Evolutionary conservation across 2,113 vertebrate species (phyloP).

Genomic region (Paraplagusia blochii): DNA sequence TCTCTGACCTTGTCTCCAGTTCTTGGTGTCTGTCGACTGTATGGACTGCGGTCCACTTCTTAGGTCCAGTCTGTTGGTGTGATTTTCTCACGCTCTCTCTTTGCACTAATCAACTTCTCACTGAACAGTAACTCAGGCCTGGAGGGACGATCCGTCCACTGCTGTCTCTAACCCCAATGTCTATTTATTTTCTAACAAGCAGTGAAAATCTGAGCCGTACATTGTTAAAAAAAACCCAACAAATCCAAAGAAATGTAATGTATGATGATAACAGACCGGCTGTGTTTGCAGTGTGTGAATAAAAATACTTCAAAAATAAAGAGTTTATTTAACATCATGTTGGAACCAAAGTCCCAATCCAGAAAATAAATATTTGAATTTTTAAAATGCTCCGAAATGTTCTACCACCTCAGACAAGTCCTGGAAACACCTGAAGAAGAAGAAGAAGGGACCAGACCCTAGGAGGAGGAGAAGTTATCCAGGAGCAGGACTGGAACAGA

Average conservation of each 20-base stretch:
- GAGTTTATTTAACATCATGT: no score
- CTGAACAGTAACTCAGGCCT: constrained; percentile 52
- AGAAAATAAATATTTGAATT: no score
- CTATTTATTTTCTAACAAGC: constrained; percentile 48
- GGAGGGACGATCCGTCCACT: constrained; percentile 9
- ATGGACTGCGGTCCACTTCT: no score
- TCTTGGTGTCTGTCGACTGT: no score
- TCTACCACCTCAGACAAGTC: no score
- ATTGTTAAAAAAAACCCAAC: not conserved
- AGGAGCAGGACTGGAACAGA: not conserved
- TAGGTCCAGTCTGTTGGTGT: no score
- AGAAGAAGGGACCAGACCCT: no score
- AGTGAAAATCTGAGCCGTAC: constrained; percentile 10
- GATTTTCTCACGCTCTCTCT: constrained; percentile 30
- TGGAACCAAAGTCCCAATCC: no score
- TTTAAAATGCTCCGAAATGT: no score
- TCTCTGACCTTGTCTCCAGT: no score
- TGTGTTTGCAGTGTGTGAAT: not conserved
- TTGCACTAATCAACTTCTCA: constrained; percentile 51
- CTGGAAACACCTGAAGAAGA: no score
- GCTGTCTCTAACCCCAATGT: constrained; percentile 43
- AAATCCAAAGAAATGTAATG: not conserved
- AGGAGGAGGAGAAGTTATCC: not conserved
- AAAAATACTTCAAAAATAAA: not conserved
- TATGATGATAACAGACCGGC: not conserved